phyloP scores from a whole-genome alignment of 2,113 vertebrate species.

The Brachyistius frenatus region DNA sequence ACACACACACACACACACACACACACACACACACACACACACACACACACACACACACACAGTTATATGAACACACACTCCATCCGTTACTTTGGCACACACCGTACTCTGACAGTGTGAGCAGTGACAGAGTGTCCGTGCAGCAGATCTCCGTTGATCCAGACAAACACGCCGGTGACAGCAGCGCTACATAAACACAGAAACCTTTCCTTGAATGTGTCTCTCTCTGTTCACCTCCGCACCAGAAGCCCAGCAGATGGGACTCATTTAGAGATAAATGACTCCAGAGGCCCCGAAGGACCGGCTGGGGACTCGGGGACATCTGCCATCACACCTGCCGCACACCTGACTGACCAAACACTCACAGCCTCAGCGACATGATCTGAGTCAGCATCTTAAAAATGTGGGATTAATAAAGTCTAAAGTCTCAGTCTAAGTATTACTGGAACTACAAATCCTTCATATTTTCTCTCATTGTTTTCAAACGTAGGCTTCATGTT shows the following conservation, averaged over 20 bases:
- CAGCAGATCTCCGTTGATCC: conserved; percentile 12
- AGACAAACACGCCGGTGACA: conserved; percentile 23
- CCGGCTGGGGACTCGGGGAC: conserved; percentile 54
- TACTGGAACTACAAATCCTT: no score
- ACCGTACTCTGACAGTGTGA: neutral
- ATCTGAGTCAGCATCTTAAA: conserved; percentile 40
- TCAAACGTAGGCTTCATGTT: neutral
- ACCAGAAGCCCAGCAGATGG: conserved; percentile 75
- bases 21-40: conserved; percentile 17
- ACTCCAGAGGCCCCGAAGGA: conserved; percentile 68
- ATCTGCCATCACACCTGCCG: conserved; percentile 78
- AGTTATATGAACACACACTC: neutral
- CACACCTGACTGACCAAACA: conserved; percentile 69
- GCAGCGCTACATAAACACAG: conserved; percentile 49
- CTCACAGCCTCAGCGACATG: neutral
- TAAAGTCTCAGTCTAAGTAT: neutral
- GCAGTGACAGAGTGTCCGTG: neutral
- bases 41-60: conserved; percentile 1
- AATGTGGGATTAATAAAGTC: neutral
- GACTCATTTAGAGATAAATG: conserved; percentile 80
- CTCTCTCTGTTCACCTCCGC: conserved; percentile 36
- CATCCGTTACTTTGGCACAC: conserved; percentile 25
- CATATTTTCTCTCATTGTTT: no score
- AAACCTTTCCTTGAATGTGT: conserved; percentile 24
- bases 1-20: neutral